Conservation (phyloP, 2,113 vertebrate genomes). For the Grammomys surdaster region DNA sequence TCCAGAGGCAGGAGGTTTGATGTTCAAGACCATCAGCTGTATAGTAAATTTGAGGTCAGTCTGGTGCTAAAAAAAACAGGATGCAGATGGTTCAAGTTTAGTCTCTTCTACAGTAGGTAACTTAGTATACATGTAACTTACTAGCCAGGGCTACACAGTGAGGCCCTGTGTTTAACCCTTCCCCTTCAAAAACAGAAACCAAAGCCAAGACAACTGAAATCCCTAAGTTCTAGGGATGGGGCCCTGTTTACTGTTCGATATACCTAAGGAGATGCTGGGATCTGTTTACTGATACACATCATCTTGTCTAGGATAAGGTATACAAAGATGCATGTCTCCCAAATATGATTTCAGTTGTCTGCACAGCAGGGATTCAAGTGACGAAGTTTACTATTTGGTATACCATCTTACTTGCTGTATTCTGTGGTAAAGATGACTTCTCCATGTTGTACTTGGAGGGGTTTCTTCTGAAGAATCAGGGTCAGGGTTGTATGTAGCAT, state of each 20-base stretch:
- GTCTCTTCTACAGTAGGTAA: neutral
- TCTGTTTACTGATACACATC: constrained; percentile 8
- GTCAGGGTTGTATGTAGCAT: constrained; percentile 54
- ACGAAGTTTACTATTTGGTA: neutral
- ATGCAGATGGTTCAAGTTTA: neutral
- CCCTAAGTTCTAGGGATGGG: neutral
- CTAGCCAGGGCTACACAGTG: neutral
- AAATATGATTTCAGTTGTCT: neutral
- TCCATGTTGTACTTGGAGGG: constrained; percentile 59
- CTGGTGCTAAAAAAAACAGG: neutral
- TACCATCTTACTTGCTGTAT: constrained; percentile 70
- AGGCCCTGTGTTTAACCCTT: neutral
- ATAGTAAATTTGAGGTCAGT: neutral
- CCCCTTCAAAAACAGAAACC: no score
- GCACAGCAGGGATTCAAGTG: neutral
- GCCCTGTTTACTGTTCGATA: neutral
- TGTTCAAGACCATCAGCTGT: neutral
- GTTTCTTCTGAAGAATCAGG: constrained; percentile 58
- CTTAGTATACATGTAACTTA: no score
- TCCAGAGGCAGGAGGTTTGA: neutral
- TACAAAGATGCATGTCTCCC: neutral
- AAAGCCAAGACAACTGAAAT: neutral
- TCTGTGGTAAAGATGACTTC: constrained; percentile 72
- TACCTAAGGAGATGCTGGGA: neutral
- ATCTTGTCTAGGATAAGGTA: neutral